A percentile compares a stretch with the other conserved stretches of the same genome.
phyloP scores from a whole-genome alignment of 2,888 invertebrate species.

The Amiota mariae region DNA sequence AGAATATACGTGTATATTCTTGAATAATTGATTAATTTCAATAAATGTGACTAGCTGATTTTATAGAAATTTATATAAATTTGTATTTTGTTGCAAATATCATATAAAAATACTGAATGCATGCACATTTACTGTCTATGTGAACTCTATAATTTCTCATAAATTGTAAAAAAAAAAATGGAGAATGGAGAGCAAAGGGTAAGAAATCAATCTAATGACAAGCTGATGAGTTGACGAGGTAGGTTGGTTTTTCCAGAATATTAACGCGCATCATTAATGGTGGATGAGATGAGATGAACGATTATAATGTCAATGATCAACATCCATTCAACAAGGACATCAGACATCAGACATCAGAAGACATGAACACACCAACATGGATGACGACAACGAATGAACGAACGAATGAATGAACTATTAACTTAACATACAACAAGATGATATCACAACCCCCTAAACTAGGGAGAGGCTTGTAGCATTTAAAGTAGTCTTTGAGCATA shows the following conservation, averaged over 20 bases:
- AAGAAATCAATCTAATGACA: constrained; percentile 54
- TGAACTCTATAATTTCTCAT: no score
- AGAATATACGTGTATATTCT: no score
- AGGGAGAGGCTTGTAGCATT: no score
- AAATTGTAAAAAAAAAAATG: no score
- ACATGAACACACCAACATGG: constrained; percentile 39
- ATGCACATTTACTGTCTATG: no score
- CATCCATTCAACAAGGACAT: constrained; percentile 54
- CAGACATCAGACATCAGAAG: neutral
- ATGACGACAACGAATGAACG: constrained; percentile 39
- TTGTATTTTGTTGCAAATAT: no score
- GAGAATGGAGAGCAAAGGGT: neutral
- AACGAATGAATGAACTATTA: constrained; percentile 35
- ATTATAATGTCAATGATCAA: constrained; percentile 68
- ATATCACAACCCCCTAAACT: no score
- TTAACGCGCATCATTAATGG: constrained; percentile 61
- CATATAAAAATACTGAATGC: no score
- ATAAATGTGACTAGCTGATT: no score
- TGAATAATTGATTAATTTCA: no score
- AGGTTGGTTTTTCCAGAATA: constrained; percentile 65
- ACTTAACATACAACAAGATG: neutral
- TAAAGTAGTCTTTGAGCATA: no score
- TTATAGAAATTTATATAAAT: no score
- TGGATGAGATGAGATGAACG: constrained; percentile 47
- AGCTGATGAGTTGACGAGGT: constrained; percentile 68